Conservation (phyloP, 35 echinoderm and acorn worm species). For the Apostichopus japonicus region DNA sequence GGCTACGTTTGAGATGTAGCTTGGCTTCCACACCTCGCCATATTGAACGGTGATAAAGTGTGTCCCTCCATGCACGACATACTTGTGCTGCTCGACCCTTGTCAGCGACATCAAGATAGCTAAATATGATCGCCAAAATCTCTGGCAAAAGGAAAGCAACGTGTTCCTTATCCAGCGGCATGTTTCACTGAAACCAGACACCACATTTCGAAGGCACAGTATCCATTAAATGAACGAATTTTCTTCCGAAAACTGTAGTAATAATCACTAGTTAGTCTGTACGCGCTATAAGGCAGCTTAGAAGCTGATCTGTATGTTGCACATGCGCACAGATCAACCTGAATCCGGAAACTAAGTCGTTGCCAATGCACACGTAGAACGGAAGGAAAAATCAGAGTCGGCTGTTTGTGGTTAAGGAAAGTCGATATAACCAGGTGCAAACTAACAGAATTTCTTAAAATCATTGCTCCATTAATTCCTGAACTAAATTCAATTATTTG, state of each 20-base stretch:
- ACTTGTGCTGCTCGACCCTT: constrained; percentile 96
- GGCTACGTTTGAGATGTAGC: constrained; percentile 78
- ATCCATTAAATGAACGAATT: background rate
- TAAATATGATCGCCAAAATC: constrained; percentile 97
- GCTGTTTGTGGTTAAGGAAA: no score
- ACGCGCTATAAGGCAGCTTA: background rate
- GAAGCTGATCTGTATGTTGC: background rate
- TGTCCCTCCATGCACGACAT: constrained; percentile 93
- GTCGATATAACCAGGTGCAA: no score
- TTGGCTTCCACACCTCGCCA: constrained; percentile 99
- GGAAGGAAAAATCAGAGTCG: background rate
- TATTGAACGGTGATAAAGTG: constrained; percentile 95
- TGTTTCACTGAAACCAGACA: constrained; percentile 26
- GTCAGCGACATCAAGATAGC: constrained; percentile 96
- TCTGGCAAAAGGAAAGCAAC: constrained; percentile 99
- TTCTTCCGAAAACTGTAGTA: background rate
- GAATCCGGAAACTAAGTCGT: constrained; percentile 12
- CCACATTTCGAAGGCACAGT: constrained; percentile 6
- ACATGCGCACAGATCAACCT: constrained; percentile 2
- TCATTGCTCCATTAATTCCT: no score
- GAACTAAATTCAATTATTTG: no score
- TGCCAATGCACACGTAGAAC: constrained; percentile 13
- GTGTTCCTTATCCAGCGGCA: constrained; percentile 86
- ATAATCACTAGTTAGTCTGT: background rate
- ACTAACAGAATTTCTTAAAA: no score